Evolutionary conservation across 2,888 invertebrate species (phyloP).

Genomic region (Aporophyla lueneburgensis): DNA sequence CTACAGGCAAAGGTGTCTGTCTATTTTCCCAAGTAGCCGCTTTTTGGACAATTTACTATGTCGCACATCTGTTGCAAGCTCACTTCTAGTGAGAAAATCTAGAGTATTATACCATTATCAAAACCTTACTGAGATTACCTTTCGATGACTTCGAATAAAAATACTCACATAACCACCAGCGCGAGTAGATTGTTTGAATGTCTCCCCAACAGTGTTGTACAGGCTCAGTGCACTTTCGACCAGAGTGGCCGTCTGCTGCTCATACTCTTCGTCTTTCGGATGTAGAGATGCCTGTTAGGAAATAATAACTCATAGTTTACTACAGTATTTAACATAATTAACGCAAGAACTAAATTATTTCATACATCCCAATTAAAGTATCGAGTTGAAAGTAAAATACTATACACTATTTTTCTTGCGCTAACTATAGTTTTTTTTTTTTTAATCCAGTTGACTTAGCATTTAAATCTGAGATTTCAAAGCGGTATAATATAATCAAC

Average conservation of each 20-base stretch:
- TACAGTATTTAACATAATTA: no score
- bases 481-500: no score
- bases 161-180: constrained; percentile 96
- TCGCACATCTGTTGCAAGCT: neutral
- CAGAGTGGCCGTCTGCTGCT: constrained; percentile 95
- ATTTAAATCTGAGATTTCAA: no score
- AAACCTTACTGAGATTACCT: neutral
- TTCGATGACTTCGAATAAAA: neutral
- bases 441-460: no score
- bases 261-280: constrained; percentile 94
- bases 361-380: no score
- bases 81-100: neutral
- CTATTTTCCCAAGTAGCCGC: no score
- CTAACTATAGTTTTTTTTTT: no score
- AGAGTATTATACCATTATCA: neutral
- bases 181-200: constrained; percentile 96
- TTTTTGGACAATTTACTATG: neutral
- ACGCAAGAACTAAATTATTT: no score
- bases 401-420: no score
- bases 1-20: neutral
- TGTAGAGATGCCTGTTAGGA: constrained; percentile 84
- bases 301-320: no score
- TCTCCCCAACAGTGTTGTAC: constrained; percentile 95
- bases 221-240: constrained; percentile 97
- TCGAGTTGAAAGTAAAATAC: no score